These are phyloP conservation scores for Sinocyclocheilus grahami DNA, from an alignment of 2,113 vertebrate species.

Conservation along the genomic window DNA sequence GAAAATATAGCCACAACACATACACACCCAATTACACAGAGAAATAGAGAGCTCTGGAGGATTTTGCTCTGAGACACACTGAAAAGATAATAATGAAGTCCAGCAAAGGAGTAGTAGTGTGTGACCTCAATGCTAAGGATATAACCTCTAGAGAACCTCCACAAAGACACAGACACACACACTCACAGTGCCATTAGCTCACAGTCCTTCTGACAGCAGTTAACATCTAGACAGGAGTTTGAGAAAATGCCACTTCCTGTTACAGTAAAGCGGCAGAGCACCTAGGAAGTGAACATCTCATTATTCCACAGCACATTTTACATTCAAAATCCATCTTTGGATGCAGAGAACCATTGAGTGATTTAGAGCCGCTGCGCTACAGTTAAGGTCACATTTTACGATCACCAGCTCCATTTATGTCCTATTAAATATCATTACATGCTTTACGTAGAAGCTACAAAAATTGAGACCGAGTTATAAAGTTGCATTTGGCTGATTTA, in stretches of 20 bases:
- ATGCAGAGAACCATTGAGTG: neutral
- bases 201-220: constrained; percentile 22
- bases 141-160: constrained; percentile 1
- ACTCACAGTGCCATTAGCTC: neutral
- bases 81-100: constrained; percentile 23
- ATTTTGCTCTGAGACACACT: neutral
- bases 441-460: neutral
- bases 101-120: neutral
- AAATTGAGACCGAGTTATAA: constrained; percentile 2
- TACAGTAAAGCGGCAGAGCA: neutral
- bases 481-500: constrained; percentile 16
- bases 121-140: constrained; percentile 24
- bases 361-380: neutral
- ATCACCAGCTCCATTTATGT: neutral
- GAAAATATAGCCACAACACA: neutral
- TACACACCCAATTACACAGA: neutral
- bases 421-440: constrained; percentile 11
- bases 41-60: neutral
- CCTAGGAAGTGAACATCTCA: neutral
- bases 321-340: constrained; percentile 1
- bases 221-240: constrained; percentile 17
- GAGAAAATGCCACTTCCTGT: constrained; percentile 18
- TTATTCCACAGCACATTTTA: neutral
- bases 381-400: constrained; percentile 23
- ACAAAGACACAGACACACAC: neutral